Conservation (phyloP, 2,113 vertebrate species). For the Sturnus vulgaris region DNA sequence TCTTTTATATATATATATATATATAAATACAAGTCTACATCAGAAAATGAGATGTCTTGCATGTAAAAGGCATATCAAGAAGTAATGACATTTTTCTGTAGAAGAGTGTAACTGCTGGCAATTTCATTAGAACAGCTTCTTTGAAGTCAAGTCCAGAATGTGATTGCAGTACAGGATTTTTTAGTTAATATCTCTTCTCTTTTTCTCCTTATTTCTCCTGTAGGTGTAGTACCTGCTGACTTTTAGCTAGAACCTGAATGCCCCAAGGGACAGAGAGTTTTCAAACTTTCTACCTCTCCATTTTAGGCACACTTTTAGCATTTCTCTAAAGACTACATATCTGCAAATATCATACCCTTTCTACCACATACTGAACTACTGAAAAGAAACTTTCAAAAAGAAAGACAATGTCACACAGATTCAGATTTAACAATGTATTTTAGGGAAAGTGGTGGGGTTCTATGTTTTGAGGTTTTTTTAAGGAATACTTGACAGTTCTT, state of each 20-base stretch:
- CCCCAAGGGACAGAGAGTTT: not conserved
- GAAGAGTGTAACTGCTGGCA: not conserved
- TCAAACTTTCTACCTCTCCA: not conserved
- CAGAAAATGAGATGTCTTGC: not conserved
- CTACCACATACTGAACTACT: not conserved
- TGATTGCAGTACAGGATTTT: not conserved
- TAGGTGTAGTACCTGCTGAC: not conserved
- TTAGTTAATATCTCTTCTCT: not conserved
- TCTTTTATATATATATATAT: not conserved
- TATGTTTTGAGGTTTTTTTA: not conserved
- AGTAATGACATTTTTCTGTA: not conserved
- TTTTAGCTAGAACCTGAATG: not conserved
- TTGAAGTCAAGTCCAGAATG: not conserved
- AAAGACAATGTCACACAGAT: not conserved
- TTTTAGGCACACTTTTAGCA: not conserved
- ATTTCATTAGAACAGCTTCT: not conserved
- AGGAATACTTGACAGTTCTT: not conserved
- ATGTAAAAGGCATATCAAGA: not conserved
- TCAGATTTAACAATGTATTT: not conserved
- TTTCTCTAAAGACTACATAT: not conserved
- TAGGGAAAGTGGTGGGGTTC: not conserved
- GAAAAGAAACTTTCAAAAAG: not conserved
- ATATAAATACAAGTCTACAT: not conserved
- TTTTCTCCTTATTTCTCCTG: not conserved
- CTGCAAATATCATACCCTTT: not conserved